phyloP scores from a whole-genome alignment of 2,888 invertebrate species.

The Gortyna flavago region DNA sequence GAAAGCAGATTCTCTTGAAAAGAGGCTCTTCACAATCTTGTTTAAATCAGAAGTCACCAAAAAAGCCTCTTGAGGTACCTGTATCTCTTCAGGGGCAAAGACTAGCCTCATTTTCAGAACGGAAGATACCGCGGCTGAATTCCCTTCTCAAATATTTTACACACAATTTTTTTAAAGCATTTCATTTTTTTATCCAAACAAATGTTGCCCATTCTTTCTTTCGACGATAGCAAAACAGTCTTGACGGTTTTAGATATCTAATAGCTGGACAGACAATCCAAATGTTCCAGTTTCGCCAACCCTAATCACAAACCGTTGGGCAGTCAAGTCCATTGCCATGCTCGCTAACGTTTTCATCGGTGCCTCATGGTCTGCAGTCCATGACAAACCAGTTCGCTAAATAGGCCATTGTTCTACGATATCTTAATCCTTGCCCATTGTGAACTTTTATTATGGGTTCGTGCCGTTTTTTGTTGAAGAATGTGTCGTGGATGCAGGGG shows the following conservation, averaged over 20 bases:
- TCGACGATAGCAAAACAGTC: neutral
- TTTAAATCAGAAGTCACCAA: neutral
- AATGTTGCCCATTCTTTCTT: neutral
- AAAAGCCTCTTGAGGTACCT: neutral
- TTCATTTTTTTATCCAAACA: neutral
- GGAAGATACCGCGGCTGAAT: neutral
- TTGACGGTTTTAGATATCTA: neutral
- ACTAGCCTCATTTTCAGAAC: neutral
- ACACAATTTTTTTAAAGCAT: neutral
- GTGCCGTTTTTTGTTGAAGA: slow-evolving; percentile 36
- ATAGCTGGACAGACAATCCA: neutral
- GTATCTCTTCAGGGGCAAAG: neutral
- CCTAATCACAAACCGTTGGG: slow-evolving; percentile 55
- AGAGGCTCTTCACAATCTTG: neutral
- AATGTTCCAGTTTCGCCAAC: slow-evolving; percentile 16
- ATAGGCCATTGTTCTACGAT: slow-evolving; percentile 70
- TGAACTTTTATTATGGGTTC: slow-evolving; percentile 43
- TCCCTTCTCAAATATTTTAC: neutral
- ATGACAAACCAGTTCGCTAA: slow-evolving; percentile 65
- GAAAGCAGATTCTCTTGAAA: neutral
- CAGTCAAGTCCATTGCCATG: slow-evolving; percentile 60
- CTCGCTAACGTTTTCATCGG: slow-evolving; percentile 64
- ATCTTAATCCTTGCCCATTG: slow-evolving; percentile 65
- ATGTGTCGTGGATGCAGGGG: slow-evolving; percentile 17
- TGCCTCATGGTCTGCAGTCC: slow-evolving; percentile 69